phyloP scores from a whole-genome alignment of 53 echinoderm and acorn worm species.

The Paracentrotus lividus region DNA sequence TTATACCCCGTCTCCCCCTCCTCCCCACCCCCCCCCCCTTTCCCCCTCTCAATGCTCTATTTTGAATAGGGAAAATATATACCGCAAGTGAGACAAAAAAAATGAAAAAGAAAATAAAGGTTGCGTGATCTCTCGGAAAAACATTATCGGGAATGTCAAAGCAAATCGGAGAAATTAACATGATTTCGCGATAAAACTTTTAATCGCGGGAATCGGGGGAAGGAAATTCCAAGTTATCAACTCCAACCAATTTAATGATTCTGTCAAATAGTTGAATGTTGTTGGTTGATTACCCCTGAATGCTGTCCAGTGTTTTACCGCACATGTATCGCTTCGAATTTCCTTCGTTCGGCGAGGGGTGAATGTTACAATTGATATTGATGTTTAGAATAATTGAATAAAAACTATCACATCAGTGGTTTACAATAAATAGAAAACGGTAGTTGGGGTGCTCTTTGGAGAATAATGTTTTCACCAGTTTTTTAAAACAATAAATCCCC shows the following conservation, averaged over 20 bases:
- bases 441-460: not conserved
- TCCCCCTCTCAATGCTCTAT: not conserved
- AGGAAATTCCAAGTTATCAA: slow-evolving; percentile 23
- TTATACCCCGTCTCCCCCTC: not conserved
- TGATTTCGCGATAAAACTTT: not conserved
- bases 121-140: slow-evolving; percentile 9
- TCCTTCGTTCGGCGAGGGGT: not conserved
- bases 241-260: not conserved
- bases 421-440: not conserved
- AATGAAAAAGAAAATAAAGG: not conserved
- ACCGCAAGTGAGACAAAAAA: slow-evolving; percentile 13
- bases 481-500: not conserved
- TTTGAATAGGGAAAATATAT: not conserved
- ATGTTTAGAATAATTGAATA: not conserved
- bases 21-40: not conserved
- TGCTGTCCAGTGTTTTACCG: not conserved
- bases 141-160: not conserved
- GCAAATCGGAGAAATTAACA: not conserved
- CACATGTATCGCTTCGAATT: not conserved
- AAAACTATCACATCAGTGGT: not conserved
- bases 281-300: not conserved
- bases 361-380: not conserved
- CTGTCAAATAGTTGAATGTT: not conserved
- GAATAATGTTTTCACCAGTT: not conserved
- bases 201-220: not conserved